Evolutionary conservation across 1,140 invertebrate species (phyloP).

Genomic region (Rhopalosiphum padi): DNA sequence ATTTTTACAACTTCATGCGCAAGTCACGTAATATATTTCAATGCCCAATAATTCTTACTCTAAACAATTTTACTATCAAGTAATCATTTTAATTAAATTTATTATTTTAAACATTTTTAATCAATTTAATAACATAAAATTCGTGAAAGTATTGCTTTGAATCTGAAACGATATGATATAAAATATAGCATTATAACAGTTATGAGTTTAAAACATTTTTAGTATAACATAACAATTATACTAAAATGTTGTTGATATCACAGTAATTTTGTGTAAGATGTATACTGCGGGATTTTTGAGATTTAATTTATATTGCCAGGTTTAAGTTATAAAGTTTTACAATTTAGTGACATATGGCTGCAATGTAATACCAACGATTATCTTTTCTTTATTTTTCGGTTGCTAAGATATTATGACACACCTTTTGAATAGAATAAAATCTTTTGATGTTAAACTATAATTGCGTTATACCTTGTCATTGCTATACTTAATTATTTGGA

Average conservation of each 20-base stretch:
- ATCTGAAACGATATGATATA: not conserved
- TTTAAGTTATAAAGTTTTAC: slow-evolving; percentile 4
- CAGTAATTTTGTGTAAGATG: not conserved
- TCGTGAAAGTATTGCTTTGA: not conserved
- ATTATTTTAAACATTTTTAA: not conserved
- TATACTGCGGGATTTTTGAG: not conserved
- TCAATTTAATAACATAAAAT: not conserved
- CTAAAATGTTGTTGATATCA: not conserved
- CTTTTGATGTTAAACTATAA: not conserved
- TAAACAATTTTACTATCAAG: too few relatives aligned
- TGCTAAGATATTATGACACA: not conserved
- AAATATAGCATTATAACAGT: not conserved
- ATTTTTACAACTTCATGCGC: too few relatives aligned
- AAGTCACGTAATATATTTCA: too few relatives aligned
- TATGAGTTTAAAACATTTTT: not conserved
- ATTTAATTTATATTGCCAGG: not conserved
- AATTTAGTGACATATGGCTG: not conserved
- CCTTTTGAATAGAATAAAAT: not conserved
- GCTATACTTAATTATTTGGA: not conserved
- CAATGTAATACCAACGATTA: not conserved
- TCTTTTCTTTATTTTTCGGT: not conserved
- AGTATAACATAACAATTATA: not conserved
- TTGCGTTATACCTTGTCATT: not conserved
- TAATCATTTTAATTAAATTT: not conserved
- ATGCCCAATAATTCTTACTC: too few relatives aligned